Evolutionary conservation across 2,797 vertebrate genomes (phyloP).

Genomic region (Bradypus variegatus): DNA sequence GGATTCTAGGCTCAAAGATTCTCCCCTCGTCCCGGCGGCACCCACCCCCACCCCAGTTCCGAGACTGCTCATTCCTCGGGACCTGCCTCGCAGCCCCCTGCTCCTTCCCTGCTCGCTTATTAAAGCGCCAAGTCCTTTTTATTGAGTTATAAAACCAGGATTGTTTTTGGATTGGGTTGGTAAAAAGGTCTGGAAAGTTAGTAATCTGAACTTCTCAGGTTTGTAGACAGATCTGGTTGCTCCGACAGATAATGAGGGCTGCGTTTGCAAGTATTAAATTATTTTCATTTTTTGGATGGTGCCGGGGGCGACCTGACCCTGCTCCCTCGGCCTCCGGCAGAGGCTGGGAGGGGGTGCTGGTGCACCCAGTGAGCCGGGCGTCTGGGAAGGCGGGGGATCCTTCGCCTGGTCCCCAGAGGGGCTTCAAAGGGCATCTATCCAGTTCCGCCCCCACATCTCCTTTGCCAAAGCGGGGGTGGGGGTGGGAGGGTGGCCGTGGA

Average conservation of each 20-base stretch:
- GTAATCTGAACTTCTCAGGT: slow-evolving; percentile 61
- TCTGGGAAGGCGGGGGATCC: background rate
- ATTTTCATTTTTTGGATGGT: slow-evolving; percentile 48
- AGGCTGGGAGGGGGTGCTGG: background rate
- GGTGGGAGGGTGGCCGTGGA: background rate
- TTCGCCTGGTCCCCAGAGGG: background rate
- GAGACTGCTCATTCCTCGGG: slow-evolving; percentile 50
- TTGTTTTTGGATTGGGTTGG: slow-evolving; percentile 60
- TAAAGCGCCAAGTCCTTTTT: slow-evolving; percentile 61
- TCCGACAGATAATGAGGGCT: slow-evolving; percentile 48
- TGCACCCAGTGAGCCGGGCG: background rate
- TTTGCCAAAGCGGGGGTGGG: fast-evolving
- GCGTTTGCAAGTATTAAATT: slow-evolving; percentile 36
- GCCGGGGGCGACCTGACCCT: background rate
- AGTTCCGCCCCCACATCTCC: background rate
- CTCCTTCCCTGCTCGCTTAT: slow-evolving; percentile 42
- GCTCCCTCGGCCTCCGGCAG: background rate
- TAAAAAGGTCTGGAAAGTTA: slow-evolving; percentile 62
- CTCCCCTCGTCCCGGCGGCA: fast-evolving
- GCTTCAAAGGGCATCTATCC: background rate
- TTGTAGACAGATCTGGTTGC: slow-evolving; percentile 52
- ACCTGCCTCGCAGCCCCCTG: background rate
- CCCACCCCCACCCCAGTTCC: background rate
- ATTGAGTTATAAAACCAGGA: slow-evolving; percentile 68
- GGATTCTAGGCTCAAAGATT: background rate